phyloP scores from a whole-genome alignment of 2,888 invertebrate species.

The Ormyrus rosae region DNA sequence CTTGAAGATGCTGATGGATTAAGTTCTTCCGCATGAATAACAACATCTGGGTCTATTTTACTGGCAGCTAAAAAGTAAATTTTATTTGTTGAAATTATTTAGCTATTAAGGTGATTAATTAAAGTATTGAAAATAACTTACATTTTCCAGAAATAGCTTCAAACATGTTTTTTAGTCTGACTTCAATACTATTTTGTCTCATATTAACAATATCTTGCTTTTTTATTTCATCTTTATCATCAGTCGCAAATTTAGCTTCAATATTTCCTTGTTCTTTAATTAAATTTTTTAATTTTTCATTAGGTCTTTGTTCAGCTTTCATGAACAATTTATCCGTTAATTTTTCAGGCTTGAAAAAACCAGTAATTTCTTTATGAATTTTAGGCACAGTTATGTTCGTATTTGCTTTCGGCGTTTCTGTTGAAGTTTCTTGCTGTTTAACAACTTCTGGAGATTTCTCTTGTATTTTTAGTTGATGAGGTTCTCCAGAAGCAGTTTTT shows the following conservation, averaged over 20 bases:
- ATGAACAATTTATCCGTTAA: conserved; percentile 70
- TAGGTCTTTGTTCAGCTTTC: conserved; percentile 70
- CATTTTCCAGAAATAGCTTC: conserved; percentile 73
- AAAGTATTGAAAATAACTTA: conserved; percentile 55
- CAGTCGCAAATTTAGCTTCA: conserved; percentile 66
- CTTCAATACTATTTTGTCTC: conserved; percentile 72
- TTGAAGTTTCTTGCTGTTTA: neutral
- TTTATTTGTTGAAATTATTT: conserved; percentile 3
- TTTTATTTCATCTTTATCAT: conserved; percentile 71
- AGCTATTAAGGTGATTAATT: neutral
- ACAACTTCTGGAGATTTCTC: conserved; percentile 16
- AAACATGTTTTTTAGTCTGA: conserved; percentile 73
- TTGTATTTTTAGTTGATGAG: conserved; percentile 16
- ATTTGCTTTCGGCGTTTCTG: neutral
- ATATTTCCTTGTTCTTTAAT: conserved; percentile 69
- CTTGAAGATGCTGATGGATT: conserved; percentile 51
- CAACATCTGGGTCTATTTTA: conserved; percentile 72
- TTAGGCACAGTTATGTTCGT: neutral
- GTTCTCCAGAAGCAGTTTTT: conserved; percentile 17
- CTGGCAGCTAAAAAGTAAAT: conserved; percentile 60
- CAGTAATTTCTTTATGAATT: conserved; percentile 16
- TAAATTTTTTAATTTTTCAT: conserved; percentile 68
- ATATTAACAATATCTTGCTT: conserved; percentile 72
- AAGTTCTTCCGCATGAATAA: conserved; percentile 71
- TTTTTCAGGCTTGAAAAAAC: conserved; percentile 28